phyloP scores from a whole-genome alignment of 1,140 invertebrate species.

The Acromyrmex heyeri region DNA sequence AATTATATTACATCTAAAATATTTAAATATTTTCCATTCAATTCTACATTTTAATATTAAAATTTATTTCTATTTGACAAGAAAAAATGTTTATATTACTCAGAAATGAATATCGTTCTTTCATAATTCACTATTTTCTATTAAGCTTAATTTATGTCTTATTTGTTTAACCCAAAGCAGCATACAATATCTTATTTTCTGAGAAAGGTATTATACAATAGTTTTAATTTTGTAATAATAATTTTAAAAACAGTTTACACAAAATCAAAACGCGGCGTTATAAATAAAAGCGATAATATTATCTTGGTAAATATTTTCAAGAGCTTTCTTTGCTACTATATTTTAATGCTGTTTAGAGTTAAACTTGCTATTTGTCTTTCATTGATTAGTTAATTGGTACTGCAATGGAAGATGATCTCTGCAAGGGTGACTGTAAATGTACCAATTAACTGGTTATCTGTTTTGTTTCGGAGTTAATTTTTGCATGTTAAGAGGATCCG shows the following conservation, averaged over 20 bases:
- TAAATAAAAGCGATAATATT: conserved; percentile 14
- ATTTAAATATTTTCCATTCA: conserved; percentile 9
- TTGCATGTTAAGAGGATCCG: conserved; percentile 72
- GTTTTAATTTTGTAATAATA: conserved; percentile 29
- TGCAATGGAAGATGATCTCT: conserved; percentile 74
- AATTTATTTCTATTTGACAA: conserved; percentile 6
- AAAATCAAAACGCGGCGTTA: background rate
- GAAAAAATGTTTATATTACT: conserved; percentile 1
- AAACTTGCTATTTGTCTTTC: conserved; percentile 66
- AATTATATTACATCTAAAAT: conserved; percentile 17
- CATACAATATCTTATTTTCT: background rate
- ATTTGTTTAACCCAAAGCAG: conserved; percentile 46
- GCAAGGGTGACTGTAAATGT: conserved; percentile 79
- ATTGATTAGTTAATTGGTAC: conserved; percentile 70
- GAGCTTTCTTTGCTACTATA: background rate
- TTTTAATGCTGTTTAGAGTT: conserved; percentile 37
- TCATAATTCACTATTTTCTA: conserved; percentile 9
- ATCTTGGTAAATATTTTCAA: conserved; percentile 25
- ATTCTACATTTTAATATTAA: conserved; percentile 1
- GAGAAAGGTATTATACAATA: background rate
- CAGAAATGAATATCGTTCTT: background rate
- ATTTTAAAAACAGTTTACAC: conserved; percentile 15
- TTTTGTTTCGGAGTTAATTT: conserved; percentile 71
- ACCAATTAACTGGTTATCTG: conserved; percentile 81
- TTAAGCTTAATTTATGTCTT: conserved; percentile 25